phyloP scores from a whole-genome alignment of 2,797 vertebrate species.

The Pangasius djambal region DNA sequence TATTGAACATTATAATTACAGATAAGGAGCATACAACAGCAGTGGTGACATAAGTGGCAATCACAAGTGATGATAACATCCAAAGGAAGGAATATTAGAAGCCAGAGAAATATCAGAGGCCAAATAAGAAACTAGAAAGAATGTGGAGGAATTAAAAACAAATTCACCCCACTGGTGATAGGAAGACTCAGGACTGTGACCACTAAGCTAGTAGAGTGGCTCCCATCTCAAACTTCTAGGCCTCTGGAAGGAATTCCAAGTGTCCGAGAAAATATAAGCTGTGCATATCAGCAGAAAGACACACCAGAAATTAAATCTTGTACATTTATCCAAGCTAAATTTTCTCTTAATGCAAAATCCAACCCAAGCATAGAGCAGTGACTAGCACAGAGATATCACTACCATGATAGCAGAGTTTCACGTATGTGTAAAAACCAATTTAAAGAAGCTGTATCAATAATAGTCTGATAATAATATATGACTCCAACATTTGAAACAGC shows the following conservation, averaged over 20 bases:
- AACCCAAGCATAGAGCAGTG: not conserved
- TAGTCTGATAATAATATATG: not conserved
- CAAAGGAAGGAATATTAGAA: not conserved
- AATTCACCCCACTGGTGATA: not conserved
- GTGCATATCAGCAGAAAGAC: not conserved
- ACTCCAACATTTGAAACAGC: conserved; percentile 14
- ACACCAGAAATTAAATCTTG: not conserved
- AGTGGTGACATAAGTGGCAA: not conserved
- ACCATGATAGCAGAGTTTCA: not conserved
- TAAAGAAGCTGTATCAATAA: conserved; percentile 14
- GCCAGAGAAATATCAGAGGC: not conserved
- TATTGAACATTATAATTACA: not conserved
- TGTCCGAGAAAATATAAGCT: not conserved
- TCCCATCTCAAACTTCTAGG: not conserved
- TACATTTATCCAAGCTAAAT: not conserved
- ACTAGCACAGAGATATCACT: not conserved
- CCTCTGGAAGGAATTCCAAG: not conserved
- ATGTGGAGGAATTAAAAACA: not conserved
- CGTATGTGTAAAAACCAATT: not conserved
- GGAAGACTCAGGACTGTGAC: not conserved
- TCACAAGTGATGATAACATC: not conserved
- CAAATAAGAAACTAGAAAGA: too few relatives aligned
- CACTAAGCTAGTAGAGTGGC: not conserved
- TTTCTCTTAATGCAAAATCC: not conserved
- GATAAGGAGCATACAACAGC: not conserved